These are phyloP conservation scores for Helogale parvula DNA, from an alignment of 2,113 vertebrate genomes.

Conservation along the genomic window DNA sequence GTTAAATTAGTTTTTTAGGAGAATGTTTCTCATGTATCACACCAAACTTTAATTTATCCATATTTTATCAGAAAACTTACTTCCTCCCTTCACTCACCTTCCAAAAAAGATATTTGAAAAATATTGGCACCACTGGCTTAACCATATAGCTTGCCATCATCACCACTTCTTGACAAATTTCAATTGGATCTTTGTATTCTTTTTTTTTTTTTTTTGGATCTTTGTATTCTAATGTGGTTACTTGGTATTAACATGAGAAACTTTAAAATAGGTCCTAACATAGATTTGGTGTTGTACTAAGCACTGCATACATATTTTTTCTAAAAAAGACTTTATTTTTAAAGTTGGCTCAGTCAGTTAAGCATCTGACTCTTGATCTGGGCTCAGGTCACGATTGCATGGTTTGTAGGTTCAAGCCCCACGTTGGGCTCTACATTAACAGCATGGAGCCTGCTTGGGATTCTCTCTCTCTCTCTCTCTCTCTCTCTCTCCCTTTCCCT, in stretches of 20 bases:
- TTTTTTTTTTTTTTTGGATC: too few relatives aligned
- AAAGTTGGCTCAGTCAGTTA: too few relatives aligned
- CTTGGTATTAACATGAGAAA: background rate
- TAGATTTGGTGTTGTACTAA: background rate
- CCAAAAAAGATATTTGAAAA: background rate
- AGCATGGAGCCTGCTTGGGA: too few relatives aligned
- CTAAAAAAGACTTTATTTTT: background rate
- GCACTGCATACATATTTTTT: background rate
- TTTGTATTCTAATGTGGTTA: background rate
- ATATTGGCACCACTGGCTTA: background rate
- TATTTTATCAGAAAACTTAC: background rate
- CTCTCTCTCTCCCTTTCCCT: too few relatives aligned
- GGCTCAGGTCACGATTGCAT: too few relatives aligned
- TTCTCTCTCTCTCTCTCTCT: too few relatives aligned
- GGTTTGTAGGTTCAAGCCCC: too few relatives aligned
- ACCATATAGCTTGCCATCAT: background rate
- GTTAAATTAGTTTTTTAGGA: conserved; percentile 28
- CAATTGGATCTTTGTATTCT: background rate
- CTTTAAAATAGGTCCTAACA: background rate
- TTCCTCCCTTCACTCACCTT: background rate
- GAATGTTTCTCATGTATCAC: background rate
- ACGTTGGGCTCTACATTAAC: too few relatives aligned
- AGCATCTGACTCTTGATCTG: too few relatives aligned
- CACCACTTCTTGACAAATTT: background rate
- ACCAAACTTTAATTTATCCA: conserved; percentile 16